Conservation (phyloP, 2,113 vertebrate species). For the Alectura lathami region DNA sequence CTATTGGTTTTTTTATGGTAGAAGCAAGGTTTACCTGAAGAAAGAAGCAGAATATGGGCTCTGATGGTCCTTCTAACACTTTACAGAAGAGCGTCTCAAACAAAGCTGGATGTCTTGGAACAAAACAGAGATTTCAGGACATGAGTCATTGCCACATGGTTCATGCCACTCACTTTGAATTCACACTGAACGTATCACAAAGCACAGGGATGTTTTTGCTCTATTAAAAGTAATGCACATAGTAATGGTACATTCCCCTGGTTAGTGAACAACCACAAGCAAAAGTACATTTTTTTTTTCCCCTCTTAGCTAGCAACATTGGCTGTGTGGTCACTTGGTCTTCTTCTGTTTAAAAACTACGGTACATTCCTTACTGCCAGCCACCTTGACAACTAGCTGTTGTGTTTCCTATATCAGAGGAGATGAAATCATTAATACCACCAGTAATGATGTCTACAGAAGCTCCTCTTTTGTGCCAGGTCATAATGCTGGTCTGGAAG, state of each 20-base stretch:
- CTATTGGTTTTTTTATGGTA: background rate
- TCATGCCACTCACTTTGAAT: background rate
- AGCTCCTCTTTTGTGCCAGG: background rate
- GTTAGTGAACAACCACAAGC: background rate
- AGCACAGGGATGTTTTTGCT: background rate
- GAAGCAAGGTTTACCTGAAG: background rate
- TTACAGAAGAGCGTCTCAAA: background rate
- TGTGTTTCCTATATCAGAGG: background rate
- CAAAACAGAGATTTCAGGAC: background rate
- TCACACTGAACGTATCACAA: background rate
- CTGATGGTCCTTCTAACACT: background rate
- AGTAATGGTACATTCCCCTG: background rate
- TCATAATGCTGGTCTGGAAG: background rate
- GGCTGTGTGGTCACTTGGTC: background rate
- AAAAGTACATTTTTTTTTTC: background rate
- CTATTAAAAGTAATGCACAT: background rate
- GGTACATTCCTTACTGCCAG: conserved; percentile 34
- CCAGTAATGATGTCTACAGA: conserved; percentile 42
- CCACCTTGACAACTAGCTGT: conserved; percentile 31
- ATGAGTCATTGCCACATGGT: background rate
- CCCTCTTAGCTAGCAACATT: background rate
- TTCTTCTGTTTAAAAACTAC: background rate
- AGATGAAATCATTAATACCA: conserved; percentile 43
- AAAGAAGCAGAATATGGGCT: background rate
- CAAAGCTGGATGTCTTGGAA: background rate